Conservation (phyloP, 2,888 invertebrate species). For the Minunthozetes semirufus region DNA sequence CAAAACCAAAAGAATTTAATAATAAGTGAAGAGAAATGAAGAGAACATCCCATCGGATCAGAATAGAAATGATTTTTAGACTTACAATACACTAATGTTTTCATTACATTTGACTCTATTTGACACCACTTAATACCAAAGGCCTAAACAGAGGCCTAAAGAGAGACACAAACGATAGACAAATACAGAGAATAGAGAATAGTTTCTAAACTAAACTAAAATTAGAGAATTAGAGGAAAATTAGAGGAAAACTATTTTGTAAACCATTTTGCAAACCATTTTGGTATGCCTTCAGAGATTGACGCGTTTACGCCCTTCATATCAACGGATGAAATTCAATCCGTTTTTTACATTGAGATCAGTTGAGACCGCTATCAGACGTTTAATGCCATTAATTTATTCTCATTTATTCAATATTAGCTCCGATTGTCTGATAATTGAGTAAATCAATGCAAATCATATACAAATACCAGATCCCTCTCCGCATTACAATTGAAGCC, state of each 20-base stretch:
- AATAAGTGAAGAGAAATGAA: background rate
- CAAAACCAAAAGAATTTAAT: slow-evolving; percentile 15
- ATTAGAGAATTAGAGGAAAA: background rate
- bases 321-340: slow-evolving; percentile 23
- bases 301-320: slow-evolving; percentile 21
- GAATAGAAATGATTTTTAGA: slow-evolving; percentile 2
- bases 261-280: background rate
- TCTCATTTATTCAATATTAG: background rate
- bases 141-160: too few relatives aligned
- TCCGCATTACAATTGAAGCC: background rate
- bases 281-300: background rate
- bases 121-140: background rate
- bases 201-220: too few relatives aligned
- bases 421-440: background rate
- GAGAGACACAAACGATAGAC: too few relatives aligned
- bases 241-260: background rate
- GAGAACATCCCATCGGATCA: background rate
- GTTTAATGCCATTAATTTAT: background rate
- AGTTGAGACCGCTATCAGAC: background rate
- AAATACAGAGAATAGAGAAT: too few relatives aligned
- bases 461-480: background rate
- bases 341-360: background rate
- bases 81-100: background rate
- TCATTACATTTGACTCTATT: background rate
- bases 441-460: background rate